Conservation (phyloP, 2,888 invertebrate species). For the Hofmannophila pseudospretella region DNA sequence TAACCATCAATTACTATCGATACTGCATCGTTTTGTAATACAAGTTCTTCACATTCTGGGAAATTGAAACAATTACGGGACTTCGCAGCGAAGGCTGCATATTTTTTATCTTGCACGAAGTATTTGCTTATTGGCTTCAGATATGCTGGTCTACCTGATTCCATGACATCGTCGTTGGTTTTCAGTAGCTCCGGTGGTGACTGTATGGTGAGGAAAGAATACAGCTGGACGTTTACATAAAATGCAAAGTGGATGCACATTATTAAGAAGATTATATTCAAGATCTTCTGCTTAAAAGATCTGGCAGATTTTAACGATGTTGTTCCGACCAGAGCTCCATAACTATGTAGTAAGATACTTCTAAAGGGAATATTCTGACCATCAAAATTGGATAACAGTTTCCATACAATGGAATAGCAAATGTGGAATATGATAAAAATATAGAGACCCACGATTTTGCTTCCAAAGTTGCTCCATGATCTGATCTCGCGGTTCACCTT, state of each 20-base stretch:
- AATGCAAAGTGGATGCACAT: constrained; percentile 46
- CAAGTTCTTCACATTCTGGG: constrained; percentile 31
- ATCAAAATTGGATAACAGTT: constrained; percentile 37
- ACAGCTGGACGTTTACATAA: constrained; percentile 50
- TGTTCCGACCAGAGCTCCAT: constrained; percentile 49
- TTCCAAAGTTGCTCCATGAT: constrained; percentile 45
- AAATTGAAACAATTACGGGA: constrained; percentile 38
- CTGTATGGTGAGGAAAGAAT: constrained; percentile 51
- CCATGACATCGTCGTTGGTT: constrained; percentile 40
- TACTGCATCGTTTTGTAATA: constrained; percentile 35
- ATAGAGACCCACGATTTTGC: constrained; percentile 40
- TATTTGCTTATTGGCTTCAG: constrained; percentile 33
- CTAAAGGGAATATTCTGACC: constrained; percentile 24
- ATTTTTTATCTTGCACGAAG: constrained; percentile 40
- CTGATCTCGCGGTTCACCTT: constrained; percentile 34
- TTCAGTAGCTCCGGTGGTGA: constrained; percentile 39
- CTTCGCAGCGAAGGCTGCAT: constrained; percentile 31
- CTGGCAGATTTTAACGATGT: constrained; percentile 35
- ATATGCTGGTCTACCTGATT: constrained; percentile 37
- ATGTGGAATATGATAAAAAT: constrained; percentile 49
- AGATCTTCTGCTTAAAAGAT: constrained; percentile 45
- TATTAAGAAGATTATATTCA: constrained; percentile 42
- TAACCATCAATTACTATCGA: constrained; percentile 39
- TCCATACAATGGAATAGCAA: constrained; percentile 41
- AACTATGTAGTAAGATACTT: constrained; percentile 38